These are phyloP conservation scores for Philonicus albiceps DNA, from an alignment of 2,888 invertebrate genomes.

Conservation along the genomic window DNA sequence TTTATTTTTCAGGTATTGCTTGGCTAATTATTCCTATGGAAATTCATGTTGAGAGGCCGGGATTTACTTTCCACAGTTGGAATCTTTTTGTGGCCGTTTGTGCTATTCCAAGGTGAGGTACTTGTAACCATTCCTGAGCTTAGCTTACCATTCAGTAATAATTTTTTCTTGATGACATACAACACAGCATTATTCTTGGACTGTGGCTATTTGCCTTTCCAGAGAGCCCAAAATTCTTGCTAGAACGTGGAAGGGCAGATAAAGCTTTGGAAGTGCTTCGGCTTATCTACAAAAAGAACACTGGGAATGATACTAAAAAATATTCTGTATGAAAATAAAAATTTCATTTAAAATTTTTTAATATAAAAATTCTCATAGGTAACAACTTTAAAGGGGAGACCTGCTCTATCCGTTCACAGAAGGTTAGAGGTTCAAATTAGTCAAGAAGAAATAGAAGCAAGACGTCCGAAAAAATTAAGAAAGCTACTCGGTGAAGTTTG, in stretches of 20 bases:
- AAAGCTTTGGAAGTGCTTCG: conserved; percentile 75
- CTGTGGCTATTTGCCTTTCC: conserved; percentile 79
- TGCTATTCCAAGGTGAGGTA: conserved; percentile 70
- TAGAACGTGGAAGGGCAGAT: conserved; percentile 81
- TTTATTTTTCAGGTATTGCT: conserved; percentile 70
- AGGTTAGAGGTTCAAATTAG: not conserved
- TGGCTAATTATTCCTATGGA: conserved; percentile 80
- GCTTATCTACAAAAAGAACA: conserved; percentile 75
- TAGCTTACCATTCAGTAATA: not conserved
- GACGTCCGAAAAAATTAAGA: conserved; percentile 77
- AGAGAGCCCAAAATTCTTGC: conserved; percentile 83
- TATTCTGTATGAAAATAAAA: conserved; percentile 70
- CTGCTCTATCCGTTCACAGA: not conserved
- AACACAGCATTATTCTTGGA: conserved; percentile 54
- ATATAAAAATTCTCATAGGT: conserved; percentile 65
- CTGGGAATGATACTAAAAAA: conserved; percentile 73
- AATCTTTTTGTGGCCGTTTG: conserved; percentile 81
- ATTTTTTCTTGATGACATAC: not conserved
- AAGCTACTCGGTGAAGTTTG: conserved; percentile 75
- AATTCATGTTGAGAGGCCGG: conserved; percentile 67
- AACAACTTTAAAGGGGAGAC: conserved; percentile 72
- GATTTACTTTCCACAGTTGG: conserved; percentile 79
- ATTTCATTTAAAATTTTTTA: not conserved
- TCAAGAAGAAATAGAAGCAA: conserved; percentile 68
- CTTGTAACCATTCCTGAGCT: not conserved